Conservation (phyloP, 2,113 vertebrate species). For the Pseudolaguvia tuberculata region DNA sequence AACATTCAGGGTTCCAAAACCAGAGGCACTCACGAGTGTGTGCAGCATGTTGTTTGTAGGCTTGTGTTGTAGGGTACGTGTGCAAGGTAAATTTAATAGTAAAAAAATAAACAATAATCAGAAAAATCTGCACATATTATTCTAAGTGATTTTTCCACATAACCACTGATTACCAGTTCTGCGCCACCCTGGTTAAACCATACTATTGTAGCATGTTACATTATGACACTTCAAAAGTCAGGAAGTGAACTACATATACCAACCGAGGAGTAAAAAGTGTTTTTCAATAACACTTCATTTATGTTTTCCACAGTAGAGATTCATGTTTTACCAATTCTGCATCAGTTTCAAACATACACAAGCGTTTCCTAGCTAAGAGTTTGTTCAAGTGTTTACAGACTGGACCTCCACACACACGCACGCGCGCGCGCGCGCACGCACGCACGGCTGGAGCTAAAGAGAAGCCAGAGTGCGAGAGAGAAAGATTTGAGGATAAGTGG, state of each 20-base stretch:
- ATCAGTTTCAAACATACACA: neutral
- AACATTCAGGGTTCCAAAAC: neutral
- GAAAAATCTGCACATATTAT: too few relatives aligned
- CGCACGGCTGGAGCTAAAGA: neutral
- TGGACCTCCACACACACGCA: conserved; percentile 21
- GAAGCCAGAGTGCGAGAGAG: neutral
- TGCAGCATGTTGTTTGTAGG: too few relatives aligned
- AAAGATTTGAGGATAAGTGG: too few relatives aligned
- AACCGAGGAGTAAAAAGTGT: too few relatives aligned
- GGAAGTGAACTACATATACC: neutral
- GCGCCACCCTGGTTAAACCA: too few relatives aligned
- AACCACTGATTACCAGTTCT: too few relatives aligned
- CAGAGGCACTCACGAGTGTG: too few relatives aligned
- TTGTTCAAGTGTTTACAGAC: conserved; percentile 27
- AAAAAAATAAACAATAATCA: too few relatives aligned
- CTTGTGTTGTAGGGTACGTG: too few relatives aligned
- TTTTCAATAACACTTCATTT: neutral
- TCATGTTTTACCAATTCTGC: neutral
- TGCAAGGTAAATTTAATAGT: too few relatives aligned
- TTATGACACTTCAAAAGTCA: neutral
- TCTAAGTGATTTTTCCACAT: too few relatives aligned
- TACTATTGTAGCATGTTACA: too few relatives aligned
- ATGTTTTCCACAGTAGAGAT: neutral
- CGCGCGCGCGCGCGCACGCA: neutral
- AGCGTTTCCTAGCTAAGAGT: conserved; percentile 10